These are phyloP conservation scores for Helogale parvula DNA, from an alignment of 2,113 vertebrate genomes.

Conservation along the genomic window DNA sequence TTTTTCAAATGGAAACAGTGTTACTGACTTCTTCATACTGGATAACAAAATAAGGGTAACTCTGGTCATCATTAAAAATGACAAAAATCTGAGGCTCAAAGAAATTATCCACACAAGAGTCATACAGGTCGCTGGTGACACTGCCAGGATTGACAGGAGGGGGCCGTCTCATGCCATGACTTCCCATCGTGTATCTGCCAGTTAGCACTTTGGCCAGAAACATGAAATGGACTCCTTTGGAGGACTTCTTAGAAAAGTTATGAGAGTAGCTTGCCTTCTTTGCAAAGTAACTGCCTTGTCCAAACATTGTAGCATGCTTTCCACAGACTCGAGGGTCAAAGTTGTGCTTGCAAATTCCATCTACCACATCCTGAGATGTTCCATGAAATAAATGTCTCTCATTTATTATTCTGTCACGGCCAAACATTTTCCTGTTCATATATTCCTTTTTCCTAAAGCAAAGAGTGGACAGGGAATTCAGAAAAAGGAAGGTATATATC, in stretches of 20 bases:
- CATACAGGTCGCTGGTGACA: constrained; percentile 97
- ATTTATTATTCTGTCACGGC: constrained; percentile 94
- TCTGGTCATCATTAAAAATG: constrained; percentile 99
- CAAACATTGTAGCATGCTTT: constrained; percentile 99
- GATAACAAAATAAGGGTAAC: constrained; percentile 99
- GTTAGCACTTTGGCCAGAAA: constrained; percentile 99
- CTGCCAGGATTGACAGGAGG: constrained; percentile 94
- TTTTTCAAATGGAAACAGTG: constrained; percentile 92
- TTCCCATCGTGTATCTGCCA: constrained; percentile 96
- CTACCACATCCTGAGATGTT: constrained; percentile 97
- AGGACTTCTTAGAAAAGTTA: constrained; percentile 97
- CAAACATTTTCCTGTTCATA: constrained; percentile 95
- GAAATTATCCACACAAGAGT: constrained; percentile 99
- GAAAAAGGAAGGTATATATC: constrained; percentile 15
- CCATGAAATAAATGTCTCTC: constrained; percentile 99
- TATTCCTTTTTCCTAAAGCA: constrained; percentile 97
- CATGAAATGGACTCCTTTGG: constrained; percentile 97
- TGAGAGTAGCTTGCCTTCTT: constrained; percentile 98
- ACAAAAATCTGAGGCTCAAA: constrained; percentile 99
- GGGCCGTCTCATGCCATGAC: constrained; percentile 96
- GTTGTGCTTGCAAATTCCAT: constrained; percentile 99
- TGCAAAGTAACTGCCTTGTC: constrained; percentile 99
- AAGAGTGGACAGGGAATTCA: constrained; percentile 48
- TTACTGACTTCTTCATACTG: constrained; percentile 97
- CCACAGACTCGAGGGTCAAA: constrained; percentile 98